Conservation (phyloP, 2,888 invertebrate species). For the Mythimna ferrago region DNA sequence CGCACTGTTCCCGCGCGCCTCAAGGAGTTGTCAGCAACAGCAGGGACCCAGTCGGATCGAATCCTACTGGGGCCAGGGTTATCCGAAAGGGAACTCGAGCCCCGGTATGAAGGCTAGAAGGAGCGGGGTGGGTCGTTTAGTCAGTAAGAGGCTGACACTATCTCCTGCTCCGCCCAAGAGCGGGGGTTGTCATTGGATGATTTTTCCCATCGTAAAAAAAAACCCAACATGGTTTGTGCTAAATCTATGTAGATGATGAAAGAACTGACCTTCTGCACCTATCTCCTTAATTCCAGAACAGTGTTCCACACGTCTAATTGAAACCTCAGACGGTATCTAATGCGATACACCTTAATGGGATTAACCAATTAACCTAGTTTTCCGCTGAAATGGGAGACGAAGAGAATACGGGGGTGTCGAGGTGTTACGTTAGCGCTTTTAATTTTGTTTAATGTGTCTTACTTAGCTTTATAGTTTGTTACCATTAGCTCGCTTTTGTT, state of each 20-base stretch:
- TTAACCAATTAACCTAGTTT: slow-evolving; percentile 62
- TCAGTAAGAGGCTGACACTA: too few species aligned
- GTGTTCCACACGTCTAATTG: slow-evolving; percentile 51
- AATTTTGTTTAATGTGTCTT: slow-evolving; percentile 40
- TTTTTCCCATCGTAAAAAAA: too few species aligned
- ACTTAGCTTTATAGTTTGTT: slow-evolving; percentile 11
- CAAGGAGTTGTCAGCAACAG: too few species aligned
- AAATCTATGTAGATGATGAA: background rate
- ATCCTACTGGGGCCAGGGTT: too few species aligned
- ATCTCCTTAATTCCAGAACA: background rate
- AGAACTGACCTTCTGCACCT: background rate
- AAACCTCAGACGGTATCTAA: slow-evolving; percentile 58
- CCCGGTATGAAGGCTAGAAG: too few species aligned
- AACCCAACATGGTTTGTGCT: too few species aligned
- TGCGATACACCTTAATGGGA: slow-evolving; percentile 53
- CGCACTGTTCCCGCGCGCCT: too few species aligned
- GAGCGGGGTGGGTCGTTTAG: too few species aligned
- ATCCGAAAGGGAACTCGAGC: too few species aligned
- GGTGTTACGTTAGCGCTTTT: slow-evolving; percentile 42
- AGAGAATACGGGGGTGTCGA: slow-evolving; percentile 22
- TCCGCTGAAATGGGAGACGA: slow-evolving; percentile 40
- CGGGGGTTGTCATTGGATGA: too few species aligned
- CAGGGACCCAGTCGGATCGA: too few species aligned
- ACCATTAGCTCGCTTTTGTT: slow-evolving; percentile 20
- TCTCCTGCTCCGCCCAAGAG: too few species aligned